These are phyloP conservation scores for Trichacis sp. DNA, from an alignment of 2,888 invertebrate genomes.

Conservation along the genomic window DNA sequence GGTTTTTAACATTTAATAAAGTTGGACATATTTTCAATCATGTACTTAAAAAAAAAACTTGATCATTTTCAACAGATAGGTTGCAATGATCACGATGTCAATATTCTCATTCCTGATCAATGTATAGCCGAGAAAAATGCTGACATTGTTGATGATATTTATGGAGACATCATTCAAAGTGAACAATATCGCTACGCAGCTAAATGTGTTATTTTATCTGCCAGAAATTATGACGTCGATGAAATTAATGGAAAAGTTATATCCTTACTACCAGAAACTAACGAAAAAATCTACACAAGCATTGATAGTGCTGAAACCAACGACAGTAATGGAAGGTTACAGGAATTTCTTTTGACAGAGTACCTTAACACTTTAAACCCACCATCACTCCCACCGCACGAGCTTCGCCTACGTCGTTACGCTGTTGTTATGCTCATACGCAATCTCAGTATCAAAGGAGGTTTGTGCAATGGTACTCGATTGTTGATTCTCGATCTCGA, in stretches of 20 bases:
- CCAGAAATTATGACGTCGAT: conserved; percentile 42
- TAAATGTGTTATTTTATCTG: conserved; percentile 40
- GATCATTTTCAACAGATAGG: too few species aligned
- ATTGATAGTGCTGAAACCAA: conserved; percentile 15
- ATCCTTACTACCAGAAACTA: conserved; percentile 7
- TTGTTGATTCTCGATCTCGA: conserved; percentile 31
- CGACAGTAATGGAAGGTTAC: conserved; percentile 5
- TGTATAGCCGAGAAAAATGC: conserved; percentile 14
- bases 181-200: conserved; percentile 26
- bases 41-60: too few species aligned
- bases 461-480: conserved; percentile 44
- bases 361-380: conserved; percentile 24
- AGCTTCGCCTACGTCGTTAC: conserved; percentile 31
- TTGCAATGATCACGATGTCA: conserved; percentile 35
- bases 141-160: conserved; percentile 29
- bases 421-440: conserved; percentile 39
- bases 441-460: conserved; percentile 37
- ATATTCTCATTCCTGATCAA: conserved; percentile 22
- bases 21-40: too few species aligned
- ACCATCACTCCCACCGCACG: conserved; percentile 30
- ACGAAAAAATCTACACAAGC: conserved; percentile 17
- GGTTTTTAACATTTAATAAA: too few species aligned
- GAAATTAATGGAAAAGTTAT: conserved; percentile 39
- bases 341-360: conserved; percentile 12
- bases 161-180: conserved; percentile 9